Evolutionary conservation across 2,797 vertebrate genomes (phyloP), one percentile per base, ranked within the genome.

Genomic region (Sitta carolinensis): DNA sequence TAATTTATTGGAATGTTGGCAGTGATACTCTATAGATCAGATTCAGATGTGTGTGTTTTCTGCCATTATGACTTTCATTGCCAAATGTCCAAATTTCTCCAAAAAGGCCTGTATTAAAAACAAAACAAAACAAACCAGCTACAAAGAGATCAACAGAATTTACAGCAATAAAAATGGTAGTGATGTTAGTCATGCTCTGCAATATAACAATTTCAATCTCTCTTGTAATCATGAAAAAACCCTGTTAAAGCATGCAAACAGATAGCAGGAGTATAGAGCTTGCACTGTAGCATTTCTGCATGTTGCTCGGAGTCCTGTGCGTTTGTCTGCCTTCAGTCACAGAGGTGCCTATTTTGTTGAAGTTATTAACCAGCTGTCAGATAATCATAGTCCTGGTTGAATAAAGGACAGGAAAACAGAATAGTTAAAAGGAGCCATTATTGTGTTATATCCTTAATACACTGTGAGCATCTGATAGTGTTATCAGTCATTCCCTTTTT

Each of bases 401-500:
- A 77, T 61, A 73, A 58, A 75, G 16, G 50, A 83, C 61, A 22
- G 38, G 12, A 43, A 72, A 80, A 76, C 45, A 58, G 22, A 84
- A 66, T 36, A 75, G 70, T 83, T 90, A 87, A 84, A 61, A 91
- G 38, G n/a, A 86, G 34, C 68, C 36, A 50, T 93, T 82, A 77
- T n/a, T 68, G 64, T 81, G 32, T 25, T 62, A 67, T 36, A 54
- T 54, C 30, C 20, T 91, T 88, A 84, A 89, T 86, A 91, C 57
- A 50, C 30, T 89, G 45, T 70, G 69, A 86, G 45, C 64, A 74
- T 19, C 10, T 57, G 36, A 73, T 79, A 58, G 26, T 58, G 9
- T 57, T 84, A 38, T 93, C 95, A 90, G 69, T 89, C 16, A 90
- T 82, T 95, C 36, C 22, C 11, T 90, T 96, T 95, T 72, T 47